These are phyloP conservation scores for Rhipidura dahli DNA, from an alignment of 2,113 vertebrate species.

Conservation along the genomic window DNA sequence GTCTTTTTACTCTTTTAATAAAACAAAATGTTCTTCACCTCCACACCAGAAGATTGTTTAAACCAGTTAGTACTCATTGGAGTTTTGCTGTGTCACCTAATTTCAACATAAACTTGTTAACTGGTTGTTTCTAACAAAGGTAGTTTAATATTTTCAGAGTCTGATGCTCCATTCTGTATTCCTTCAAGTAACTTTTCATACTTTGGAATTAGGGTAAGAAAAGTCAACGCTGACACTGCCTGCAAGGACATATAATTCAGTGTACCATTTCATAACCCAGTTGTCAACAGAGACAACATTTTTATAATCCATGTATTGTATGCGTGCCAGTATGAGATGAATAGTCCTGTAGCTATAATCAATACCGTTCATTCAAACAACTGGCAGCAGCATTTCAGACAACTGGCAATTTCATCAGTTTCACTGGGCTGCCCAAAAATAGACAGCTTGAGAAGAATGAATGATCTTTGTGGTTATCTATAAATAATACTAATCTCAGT, in stretches of 20 bases:
- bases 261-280: constrained; percentile 52
- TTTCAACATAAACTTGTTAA: constrained; percentile 35
- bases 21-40: neutral
- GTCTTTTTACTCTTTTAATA: neutral
- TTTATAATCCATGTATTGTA: constrained; percentile 48
- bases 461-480: constrained; percentile 42
- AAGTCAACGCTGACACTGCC: constrained; percentile 37
- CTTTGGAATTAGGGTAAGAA: constrained; percentile 38
- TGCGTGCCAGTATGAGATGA: constrained; percentile 53
- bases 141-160: neutral
- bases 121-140: neutral
- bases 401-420: constrained; percentile 69
- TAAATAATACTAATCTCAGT: constrained; percentile 60
- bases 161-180: neutral
- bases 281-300: constrained; percentile 54
- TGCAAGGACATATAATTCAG: constrained; percentile 56
- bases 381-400: constrained; percentile 69
- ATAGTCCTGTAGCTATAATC: constrained; percentile 67
- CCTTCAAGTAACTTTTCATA: constrained; percentile 53
- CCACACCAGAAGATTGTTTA: neutral
- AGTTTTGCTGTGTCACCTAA: constrained; percentile 1
- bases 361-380: constrained; percentile 68
- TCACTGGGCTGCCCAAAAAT: constrained; percentile 67
- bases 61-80: neutral
- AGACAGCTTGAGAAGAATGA: constrained; percentile 56